Evolutionary conservation across 1,140 invertebrate genomes (phyloP).

Genomic region (Thalassaphorura encarpata): DNA sequence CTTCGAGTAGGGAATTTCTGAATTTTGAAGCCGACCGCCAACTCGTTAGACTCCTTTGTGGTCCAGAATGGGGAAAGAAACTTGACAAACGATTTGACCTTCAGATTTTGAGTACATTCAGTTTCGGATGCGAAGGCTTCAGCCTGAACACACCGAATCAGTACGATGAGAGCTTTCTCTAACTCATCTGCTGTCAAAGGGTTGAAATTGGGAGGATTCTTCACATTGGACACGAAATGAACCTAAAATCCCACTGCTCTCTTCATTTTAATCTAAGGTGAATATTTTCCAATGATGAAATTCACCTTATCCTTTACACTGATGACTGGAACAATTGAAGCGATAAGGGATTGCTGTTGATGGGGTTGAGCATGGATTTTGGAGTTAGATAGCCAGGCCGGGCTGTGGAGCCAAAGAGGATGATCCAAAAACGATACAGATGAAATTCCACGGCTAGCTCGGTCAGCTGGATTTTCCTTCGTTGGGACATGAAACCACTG

Average conservation of each 20-base stretch:
- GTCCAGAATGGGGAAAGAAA: too few species aligned
- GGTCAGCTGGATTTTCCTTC: slow-evolving; percentile 40
- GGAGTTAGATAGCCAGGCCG: slow-evolving; percentile 4
- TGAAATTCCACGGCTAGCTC: slow-evolving; percentile 36
- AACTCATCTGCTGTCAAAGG: too few species aligned
- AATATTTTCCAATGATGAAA: slow-evolving; percentile 9
- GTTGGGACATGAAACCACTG: slow-evolving; percentile 40
- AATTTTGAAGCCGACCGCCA: too few species aligned
- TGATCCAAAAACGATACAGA: slow-evolving; percentile 31
- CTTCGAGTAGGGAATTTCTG: too few species aligned
- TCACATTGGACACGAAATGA: too few species aligned
- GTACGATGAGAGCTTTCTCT: too few species aligned
- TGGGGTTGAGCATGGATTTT: neutral
- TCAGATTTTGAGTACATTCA: too few species aligned
- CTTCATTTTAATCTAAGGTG: slow-evolving; percentile 19
- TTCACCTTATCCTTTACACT: slow-evolving; percentile 16
- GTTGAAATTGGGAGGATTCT: too few species aligned
- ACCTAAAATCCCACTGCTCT: slow-evolving; percentile 14
- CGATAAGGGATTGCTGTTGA: neutral
- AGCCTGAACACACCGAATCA: too few species aligned
- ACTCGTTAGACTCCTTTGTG: too few species aligned
- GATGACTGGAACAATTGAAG: neutral
- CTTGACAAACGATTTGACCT: too few species aligned
- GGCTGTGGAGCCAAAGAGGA: slow-evolving; percentile 38
- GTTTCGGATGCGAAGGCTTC: too few species aligned